Conservation (phyloP, 2,888 invertebrate genomes). For the Eristalis tenax region DNA sequence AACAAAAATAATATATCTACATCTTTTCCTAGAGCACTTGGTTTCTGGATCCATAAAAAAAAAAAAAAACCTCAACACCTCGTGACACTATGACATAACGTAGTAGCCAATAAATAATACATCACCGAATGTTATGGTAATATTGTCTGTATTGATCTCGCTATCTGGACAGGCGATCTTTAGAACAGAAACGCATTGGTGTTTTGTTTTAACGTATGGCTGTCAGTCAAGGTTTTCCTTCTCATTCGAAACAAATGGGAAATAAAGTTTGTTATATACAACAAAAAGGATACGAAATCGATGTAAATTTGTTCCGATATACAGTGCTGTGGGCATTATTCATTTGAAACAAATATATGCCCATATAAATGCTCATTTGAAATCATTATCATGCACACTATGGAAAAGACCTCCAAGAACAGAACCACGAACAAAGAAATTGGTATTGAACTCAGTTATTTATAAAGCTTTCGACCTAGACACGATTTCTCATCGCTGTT, state of each 20-base stretch:
- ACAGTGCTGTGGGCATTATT: conserved; percentile 53
- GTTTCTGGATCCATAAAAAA: not conserved
- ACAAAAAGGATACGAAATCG: conserved; percentile 42
- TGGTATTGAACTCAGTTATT: conserved; percentile 52
- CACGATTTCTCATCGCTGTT: conserved; percentile 43
- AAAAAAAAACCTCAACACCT: not conserved
- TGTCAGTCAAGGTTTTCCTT: conserved; percentile 33
- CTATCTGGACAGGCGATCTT: conserved; percentile 24
- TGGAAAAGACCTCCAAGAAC: conserved; percentile 35
- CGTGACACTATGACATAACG: conserved; percentile 58
- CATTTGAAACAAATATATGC: conserved; percentile 62
- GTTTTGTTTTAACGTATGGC: not conserved
- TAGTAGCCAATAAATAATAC: conserved; percentile 61
- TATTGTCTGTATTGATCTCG: conserved; percentile 20
- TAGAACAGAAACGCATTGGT: not conserved
- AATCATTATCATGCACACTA: conserved; percentile 61
- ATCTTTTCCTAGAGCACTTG: not conserved
- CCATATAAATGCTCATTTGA: conserved; percentile 68
- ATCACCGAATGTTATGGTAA: conserved; percentile 53
- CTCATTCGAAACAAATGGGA: conserved; percentile 32
- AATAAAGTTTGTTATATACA: conserved; percentile 13
- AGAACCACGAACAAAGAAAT: conserved; percentile 53
- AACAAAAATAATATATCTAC: not conserved
- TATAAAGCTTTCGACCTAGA: conserved; percentile 60
- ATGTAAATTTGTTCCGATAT: conserved; percentile 50